phyloP scores from a whole-genome alignment of 1,140 invertebrate genomes.

The Zaprionus davidi region DNA sequence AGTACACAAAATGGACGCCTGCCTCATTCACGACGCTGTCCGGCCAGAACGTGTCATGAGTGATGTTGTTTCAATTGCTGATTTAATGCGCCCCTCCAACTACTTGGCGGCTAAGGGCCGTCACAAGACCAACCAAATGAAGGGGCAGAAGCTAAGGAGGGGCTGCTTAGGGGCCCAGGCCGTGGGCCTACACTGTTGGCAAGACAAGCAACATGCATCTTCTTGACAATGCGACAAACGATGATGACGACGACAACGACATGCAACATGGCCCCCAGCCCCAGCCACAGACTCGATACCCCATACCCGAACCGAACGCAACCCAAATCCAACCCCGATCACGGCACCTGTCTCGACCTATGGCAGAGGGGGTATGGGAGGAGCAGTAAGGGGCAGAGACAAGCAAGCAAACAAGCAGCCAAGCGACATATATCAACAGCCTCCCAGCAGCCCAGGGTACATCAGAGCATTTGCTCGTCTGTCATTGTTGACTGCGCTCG shows the following conservation, averaged over 20 bases:
- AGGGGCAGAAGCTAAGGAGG: neutral
- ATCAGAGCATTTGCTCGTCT: conserved; percentile 81
- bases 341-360: neutral
- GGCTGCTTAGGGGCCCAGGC: conserved; percentile 6
- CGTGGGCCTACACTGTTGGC: conserved; percentile 55
- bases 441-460: conserved; percentile 51
- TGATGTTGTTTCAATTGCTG: conserved; percentile 83
- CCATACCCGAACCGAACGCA: neutral
- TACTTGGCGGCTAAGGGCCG: conserved; percentile 25
- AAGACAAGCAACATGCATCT: conserved; percentile 82
- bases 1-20: conserved; percentile 68
- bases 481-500: conserved; percentile 80
- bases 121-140: neutral
- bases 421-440: conserved; percentile 78
- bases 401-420: conserved; percentile 73
- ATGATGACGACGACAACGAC: conserved; percentile 78
- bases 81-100: conserved; percentile 74
- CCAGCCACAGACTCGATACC: conserved; percentile 8
- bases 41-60: conserved; percentile 78
- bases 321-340: conserved; percentile 3
- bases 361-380: neutral
- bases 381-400: neutral
- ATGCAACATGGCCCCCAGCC: conserved; percentile 55
- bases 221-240: conserved; percentile 81
- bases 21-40: conserved; percentile 30